Percentiles rank a stretch among this genome's conserved stretches.
phyloP scores from a whole-genome alignment of 30 jellyfish, hydroid and myxozoan genomes.

The Pseudorhiza aurosa region DNA sequence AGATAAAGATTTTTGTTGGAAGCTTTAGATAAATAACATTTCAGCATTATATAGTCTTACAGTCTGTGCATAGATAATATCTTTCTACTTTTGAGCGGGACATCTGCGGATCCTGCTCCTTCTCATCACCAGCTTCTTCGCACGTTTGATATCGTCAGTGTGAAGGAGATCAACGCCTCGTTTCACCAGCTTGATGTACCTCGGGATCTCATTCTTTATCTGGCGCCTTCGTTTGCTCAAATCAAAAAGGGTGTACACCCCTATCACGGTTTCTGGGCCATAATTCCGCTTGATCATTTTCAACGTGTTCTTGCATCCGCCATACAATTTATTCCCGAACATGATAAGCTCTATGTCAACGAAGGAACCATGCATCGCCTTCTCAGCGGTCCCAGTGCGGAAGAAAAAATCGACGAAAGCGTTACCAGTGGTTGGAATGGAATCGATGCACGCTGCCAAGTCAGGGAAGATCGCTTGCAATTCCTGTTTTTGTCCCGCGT shows the following conservation, averaged over 20 bases:
- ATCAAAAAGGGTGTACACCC: slow-evolving; percentile 40
- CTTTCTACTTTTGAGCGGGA: not conserved
- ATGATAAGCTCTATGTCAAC: slow-evolving; percentile 14
- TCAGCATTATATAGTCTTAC: too few relatives aligned
- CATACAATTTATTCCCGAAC: slow-evolving; percentile 22
- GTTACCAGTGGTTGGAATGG: slow-evolving; percentile 18
- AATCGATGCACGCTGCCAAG: slow-evolving; percentile 20
- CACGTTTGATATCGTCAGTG: slow-evolving; percentile 22
- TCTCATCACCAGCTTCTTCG: not conserved
- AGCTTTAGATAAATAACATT: too few relatives aligned
- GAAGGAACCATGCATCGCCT: slow-evolving; percentile 42
- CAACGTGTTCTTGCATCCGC: slow-evolving; percentile 20
- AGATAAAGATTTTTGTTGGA: too few relatives aligned
- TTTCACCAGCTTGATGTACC: not conserved
- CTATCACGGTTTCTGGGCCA: slow-evolving; percentile 14
- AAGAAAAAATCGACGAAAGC: slow-evolving; percentile 19
- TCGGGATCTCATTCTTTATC: not conserved
- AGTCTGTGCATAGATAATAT: not conserved
- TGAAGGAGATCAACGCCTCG: not conserved
- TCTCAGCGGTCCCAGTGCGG: slow-evolving; percentile 44
- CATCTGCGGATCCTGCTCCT: not conserved
- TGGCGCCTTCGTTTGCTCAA: slow-evolving; percentile 9
- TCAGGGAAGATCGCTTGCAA: not conserved
- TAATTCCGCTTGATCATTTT: slow-evolving; percentile 30
- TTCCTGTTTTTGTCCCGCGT: not conserved